Conservation (phyloP, 2,113 vertebrate species). For the Scortum barcoo region DNA sequence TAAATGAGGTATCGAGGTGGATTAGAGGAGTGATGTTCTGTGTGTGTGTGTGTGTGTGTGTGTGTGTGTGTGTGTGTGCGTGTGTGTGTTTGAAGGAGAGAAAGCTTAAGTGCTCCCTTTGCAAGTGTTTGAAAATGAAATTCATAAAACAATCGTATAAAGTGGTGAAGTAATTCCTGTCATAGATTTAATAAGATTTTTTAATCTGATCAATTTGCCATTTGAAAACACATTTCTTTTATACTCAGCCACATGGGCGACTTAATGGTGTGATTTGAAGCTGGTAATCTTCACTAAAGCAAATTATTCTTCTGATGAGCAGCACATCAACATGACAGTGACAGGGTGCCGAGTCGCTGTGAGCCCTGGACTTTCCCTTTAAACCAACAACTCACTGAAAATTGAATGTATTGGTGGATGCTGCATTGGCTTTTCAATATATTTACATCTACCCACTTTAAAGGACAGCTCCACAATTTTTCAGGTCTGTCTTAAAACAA, state of each 20-base stretch:
- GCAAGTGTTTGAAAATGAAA: slow-evolving; percentile 41
- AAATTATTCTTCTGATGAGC: slow-evolving; percentile 14
- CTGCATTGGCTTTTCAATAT: neutral
- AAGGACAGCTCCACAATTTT: no score
- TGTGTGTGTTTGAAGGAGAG: neutral
- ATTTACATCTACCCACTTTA: neutral
- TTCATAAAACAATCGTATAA: slow-evolving; percentile 46
- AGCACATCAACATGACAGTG: neutral
- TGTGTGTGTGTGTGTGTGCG: neutral
- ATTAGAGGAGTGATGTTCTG: neutral
- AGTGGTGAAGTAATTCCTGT: slow-evolving; percentile 35
- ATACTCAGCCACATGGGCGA: neutral
- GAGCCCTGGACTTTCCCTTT: neutral
- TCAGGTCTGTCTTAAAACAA: no score
- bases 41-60: neutral
- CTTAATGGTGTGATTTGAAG: slow-evolving; percentile 9
- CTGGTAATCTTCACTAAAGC: slow-evolving; percentile 23
- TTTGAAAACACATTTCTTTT: slow-evolving; percentile 38
- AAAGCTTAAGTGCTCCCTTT: slow-evolving; percentile 29
- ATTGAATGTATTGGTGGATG: neutral
- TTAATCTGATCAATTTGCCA: slow-evolving; percentile 45
- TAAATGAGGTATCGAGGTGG: slow-evolving; percentile 37
- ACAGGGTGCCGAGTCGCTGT: neutral
- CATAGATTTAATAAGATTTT: slow-evolving; percentile 25
- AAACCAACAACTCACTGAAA: neutral